phyloP scores from a whole-genome alignment of 2,113 vertebrate genomes.

The Hyperoodon ampullatus region DNA sequence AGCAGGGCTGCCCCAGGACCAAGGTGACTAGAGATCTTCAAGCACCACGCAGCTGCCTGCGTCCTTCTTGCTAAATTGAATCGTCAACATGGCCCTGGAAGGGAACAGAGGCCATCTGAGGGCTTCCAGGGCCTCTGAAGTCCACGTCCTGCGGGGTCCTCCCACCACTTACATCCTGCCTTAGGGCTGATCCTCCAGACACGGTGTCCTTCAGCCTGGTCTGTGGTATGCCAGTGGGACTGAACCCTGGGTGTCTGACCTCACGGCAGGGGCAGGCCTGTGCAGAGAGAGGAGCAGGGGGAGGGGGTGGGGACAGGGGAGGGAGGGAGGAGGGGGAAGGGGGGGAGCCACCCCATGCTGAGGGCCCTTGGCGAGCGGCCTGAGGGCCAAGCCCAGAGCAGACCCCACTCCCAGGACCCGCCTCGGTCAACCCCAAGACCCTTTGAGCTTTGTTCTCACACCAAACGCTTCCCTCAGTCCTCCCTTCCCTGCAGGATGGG shows the following conservation, averaged over 20 bases:
- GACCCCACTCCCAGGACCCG: background rate
- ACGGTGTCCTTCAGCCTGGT: background rate
- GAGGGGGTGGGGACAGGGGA: no score
- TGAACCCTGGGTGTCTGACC: background rate
- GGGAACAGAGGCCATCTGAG: background rate
- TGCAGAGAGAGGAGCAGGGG: background rate
- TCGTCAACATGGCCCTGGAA: background rate
- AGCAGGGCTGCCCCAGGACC: background rate
- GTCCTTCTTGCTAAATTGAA: background rate
- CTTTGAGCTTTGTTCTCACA: background rate
- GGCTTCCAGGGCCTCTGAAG: background rate
- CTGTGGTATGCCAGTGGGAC: background rate
- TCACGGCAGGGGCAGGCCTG: background rate
- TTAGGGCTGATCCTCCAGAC: no score
- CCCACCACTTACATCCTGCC: no score
- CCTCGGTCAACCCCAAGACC: background rate
- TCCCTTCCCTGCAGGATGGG: background rate
- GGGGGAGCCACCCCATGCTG: background rate
- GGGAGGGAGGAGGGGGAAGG: no score
- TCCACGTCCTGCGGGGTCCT: background rate
- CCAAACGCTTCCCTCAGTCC: background rate
- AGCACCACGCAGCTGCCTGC: background rate
- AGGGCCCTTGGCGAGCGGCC: background rate
- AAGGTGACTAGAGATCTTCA: background rate
- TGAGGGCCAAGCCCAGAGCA: background rate